Percentiles rank a stretch among this genome's conserved stretches.
phyloP scores from a whole-genome alignment of 2,888 invertebrate species.

The Orthosia incerta region DNA sequence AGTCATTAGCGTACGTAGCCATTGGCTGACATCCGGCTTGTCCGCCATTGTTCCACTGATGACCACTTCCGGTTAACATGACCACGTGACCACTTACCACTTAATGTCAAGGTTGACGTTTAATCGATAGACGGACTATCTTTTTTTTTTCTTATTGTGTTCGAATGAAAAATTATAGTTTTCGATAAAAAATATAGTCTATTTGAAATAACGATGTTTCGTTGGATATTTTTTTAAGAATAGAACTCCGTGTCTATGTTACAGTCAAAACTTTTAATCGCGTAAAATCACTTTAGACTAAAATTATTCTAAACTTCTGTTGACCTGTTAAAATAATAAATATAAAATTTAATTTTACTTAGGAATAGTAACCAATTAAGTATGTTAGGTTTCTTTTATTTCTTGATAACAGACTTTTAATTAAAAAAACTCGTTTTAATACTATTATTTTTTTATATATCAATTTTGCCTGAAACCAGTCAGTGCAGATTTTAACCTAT shows the following conservation, averaged over 20 bases:
- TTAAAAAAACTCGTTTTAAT: too few relatives aligned
- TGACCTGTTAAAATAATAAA: too few relatives aligned
- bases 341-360: too few relatives aligned
- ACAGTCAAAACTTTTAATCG: background rate
- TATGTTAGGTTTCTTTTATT: too few relatives aligned
- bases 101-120: constrained; percentile 65
- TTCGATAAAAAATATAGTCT: constrained; percentile 1
- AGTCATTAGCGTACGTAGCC: constrained; percentile 49
- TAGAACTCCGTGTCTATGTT: background rate
- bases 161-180: constrained; percentile 11
- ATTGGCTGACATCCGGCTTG: constrained; percentile 64
- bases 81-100: constrained; percentile 44
- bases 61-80: constrained; percentile 62
- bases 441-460: too few relatives aligned
- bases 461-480: background rate
- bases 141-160: constrained; percentile 25
- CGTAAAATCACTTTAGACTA: too few relatives aligned
- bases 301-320: too few relatives aligned
- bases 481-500: background rate
- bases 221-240: background rate
- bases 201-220: background rate
- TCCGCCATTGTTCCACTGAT: constrained; percentile 66
- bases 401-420: too few relatives aligned
- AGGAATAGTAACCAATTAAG: too few relatives aligned
- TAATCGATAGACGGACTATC: constrained; percentile 46